Base-by-base conservation (phyloP, 1,140 invertebrate genomes). In the Atta cephalotes region DNA sequence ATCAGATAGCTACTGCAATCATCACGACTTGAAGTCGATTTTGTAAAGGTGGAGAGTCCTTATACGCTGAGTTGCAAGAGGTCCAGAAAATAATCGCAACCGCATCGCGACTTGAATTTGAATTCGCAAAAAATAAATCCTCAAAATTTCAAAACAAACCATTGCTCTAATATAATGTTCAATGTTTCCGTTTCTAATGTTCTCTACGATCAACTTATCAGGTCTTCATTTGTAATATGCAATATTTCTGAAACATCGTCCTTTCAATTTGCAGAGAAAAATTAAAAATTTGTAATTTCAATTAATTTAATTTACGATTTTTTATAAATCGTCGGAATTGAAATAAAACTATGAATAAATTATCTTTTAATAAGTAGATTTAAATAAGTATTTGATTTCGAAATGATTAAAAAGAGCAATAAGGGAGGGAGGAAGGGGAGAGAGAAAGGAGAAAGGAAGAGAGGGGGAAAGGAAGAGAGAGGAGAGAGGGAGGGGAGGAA, bases 111-210 rank as follows among this genome's bases (percentile, higher is more conserved):
- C 45, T 53, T 49, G 18, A 51, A 51, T 74, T 62, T 39, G 14
- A 35, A 80, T 68, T 68, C 3, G 39, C 39, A 39, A 21, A 9
- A 18, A 14, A 62, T 56, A n/a, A 35, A 18, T 74, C 12, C 53
- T 82, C 56, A 39, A 74, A 74, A 76, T 74, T 74, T 49, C 56
- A 35, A 62, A 82, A 62, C 45, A 72, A 51, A 49, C 58, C 56
- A 14, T 9, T 12, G 28, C 79, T 45, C 9, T 45, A 12, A 45
- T 45, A 45, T 10, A 45, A 45, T 25, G 12, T 25, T 72, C 3
- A 9, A 68, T 25, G 1, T 76, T 21, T 49, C n/a, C 39, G 56
- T 25, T n/a, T 7, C 1, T 18, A 45, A 31, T 39, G 16, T 74
- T 6, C 5, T n/a, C 1, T 9, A 18, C 14, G 56, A 72, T 60